These are phyloP conservation scores for Okapia johnstoni DNA, from an alignment of 2,113 vertebrate genomes.

Conservation along the genomic window DNA sequence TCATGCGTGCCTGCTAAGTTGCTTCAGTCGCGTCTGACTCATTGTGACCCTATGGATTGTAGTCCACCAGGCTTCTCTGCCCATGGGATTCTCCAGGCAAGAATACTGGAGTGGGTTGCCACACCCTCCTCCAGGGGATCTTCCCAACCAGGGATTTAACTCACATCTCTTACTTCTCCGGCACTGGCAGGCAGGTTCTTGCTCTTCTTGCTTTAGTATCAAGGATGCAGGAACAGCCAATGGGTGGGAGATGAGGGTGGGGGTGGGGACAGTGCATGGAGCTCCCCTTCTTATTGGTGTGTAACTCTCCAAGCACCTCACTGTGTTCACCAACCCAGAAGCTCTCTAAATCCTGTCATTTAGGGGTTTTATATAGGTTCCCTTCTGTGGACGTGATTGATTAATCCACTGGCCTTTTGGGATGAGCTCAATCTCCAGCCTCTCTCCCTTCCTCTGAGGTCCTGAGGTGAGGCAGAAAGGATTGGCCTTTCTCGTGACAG, in stretches of 20 bases:
- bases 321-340: background rate
- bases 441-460: background rate
- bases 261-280: accelerated
- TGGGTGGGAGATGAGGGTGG: background rate
- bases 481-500: background rate
- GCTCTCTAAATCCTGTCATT: background rate
- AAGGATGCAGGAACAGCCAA: background rate
- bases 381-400: background rate
- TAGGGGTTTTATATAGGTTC: background rate
- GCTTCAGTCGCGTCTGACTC: background rate
- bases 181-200: background rate
- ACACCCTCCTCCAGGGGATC: background rate
- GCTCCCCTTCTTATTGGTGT: background rate
- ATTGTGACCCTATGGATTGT: background rate
- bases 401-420: background rate
- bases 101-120: background rate
- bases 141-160: background rate
- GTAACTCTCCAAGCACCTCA: background rate
- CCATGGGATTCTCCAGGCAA: background rate
- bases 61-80: background rate
- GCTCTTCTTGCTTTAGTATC: background rate
- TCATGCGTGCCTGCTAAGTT: background rate
- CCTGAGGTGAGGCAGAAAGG: background rate
- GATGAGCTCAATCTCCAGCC: background rate
- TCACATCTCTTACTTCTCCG: background rate